These are phyloP conservation scores for Stenurella melanura DNA, from an alignment of 2,888 invertebrate genomes.

Conservation along the genomic window DNA sequence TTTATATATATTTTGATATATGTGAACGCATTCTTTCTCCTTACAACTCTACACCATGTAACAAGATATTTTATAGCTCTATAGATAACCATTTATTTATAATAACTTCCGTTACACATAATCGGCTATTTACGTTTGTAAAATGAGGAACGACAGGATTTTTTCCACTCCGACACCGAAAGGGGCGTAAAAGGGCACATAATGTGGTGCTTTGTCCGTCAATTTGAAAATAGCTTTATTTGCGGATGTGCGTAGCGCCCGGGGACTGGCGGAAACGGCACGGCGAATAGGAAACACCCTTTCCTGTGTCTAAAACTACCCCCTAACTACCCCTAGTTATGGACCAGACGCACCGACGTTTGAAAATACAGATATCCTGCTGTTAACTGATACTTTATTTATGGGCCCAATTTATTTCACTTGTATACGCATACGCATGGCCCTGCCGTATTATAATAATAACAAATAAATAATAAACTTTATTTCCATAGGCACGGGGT, in stretches of 20 bases:
- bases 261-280: constrained; percentile 64
- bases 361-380: constrained; percentile 51
- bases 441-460: not conserved
- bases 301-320: constrained; percentile 64
- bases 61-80: constrained; percentile 24
- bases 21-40: not conserved
- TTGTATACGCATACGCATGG: not conserved
- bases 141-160: constrained; percentile 20
- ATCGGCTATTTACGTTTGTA: constrained; percentile 28
- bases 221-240: constrained; percentile 55
- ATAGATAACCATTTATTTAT: constrained; percentile 28
- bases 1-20: constrained; percentile 18
- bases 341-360: constrained; percentile 50
- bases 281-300: constrained; percentile 65
- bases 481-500: no score
- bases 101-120: constrained; percentile 30
- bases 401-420: constrained; percentile 39
- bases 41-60: constrained; percentile 11
- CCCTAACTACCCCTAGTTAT: constrained; percentile 48
- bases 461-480: no score
- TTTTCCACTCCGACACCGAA: constrained; percentile 21
- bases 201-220: constrained; percentile 48
- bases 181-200: constrained; percentile 34
- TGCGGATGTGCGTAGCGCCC: constrained; percentile 55
- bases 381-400: constrained; percentile 45